These are phyloP conservation scores for Noctua comes DNA, from an alignment of 2,888 invertebrate species.

Conservation along the genomic window DNA sequence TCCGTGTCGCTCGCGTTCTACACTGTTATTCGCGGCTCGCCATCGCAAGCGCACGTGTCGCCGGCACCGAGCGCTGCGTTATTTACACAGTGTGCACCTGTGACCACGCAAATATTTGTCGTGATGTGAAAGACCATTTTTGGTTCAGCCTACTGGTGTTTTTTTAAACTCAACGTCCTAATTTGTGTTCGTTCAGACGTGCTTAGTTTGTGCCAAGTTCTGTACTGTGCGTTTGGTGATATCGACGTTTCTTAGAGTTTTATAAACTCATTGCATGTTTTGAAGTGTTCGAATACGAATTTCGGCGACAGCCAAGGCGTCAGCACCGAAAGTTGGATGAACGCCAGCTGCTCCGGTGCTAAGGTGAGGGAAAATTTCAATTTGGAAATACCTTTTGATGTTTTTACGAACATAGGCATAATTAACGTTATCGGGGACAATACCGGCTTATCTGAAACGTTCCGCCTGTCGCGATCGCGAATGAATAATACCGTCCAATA, in stretches of 20 bases:
- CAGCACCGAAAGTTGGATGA: conserved; percentile 87
- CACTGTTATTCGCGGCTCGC: conserved; percentile 86
- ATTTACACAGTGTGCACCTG: conserved; percentile 84
- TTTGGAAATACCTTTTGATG: conserved; percentile 69
- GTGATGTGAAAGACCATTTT: conserved; percentile 86
- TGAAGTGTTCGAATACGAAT: conserved; percentile 78
- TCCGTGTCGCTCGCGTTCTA: conserved; percentile 71
- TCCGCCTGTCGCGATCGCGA: conserved; percentile 72
- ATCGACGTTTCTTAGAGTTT: conserved; percentile 73
- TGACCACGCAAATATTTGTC: conserved; percentile 85
- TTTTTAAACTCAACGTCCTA: conserved; percentile 74
- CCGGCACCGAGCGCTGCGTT: conserved; percentile 77
- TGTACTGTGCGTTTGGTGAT: conserved; percentile 76
- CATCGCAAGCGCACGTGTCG: conserved; percentile 87
- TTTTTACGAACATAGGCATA: conserved; percentile 68
- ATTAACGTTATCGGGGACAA: conserved; percentile 76
- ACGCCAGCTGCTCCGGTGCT: conserved; percentile 87
- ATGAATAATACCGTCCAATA: conserved; percentile 73
- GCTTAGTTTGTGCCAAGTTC: conserved; percentile 81
- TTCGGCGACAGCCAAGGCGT: conserved; percentile 87
- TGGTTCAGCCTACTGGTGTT: conserved; percentile 79
- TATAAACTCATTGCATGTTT: conserved; percentile 76
- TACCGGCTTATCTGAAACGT: conserved; percentile 77
- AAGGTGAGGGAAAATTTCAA: conserved; percentile 84
- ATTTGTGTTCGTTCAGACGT: conserved; percentile 78